Base-by-base conservation (phyloP, 2,888 invertebrate species). In the Plusia festucae region DNA sequence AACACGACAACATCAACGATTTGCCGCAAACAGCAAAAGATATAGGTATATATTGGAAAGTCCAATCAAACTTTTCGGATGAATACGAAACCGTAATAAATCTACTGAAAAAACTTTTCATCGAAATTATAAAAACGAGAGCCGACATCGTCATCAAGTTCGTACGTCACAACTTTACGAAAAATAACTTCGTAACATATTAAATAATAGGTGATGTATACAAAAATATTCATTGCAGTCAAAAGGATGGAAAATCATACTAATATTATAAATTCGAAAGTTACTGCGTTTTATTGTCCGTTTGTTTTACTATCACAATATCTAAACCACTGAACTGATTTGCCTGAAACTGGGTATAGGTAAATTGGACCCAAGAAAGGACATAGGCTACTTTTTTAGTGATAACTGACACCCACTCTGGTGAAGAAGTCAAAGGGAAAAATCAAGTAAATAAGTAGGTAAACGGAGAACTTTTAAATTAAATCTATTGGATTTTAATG, bases 211-310 rank as follows among this genome's bases (percentile, higher is more conserved):
- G 82, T 81, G 87, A 88, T 79, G 85, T 80, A 60, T 67, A 83
- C 67, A 84, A 89, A 89, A 86, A 88, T 88, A 88, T 82, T 73
- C 84, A 85, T 84, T 87, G 84, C 79, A 79, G 82, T 71, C 83
- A 84, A 79, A 84, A 70, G 85, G 85, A 87, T 88, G 85, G 83
- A 81, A 88, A 90, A 90, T 86, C 89, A 84, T 89, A n/a, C n/a
- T n/a, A n/a, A n/a, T n/a, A n/a, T n/a, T n/a, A n/a, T n/a, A n/a
- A n/a, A n/a, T n/a, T n/a, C n/a, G n/a, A n/a, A n/a, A n/a, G n/a
- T n/a, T n/a, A n/a, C n/a, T n/a, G n/a, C n/a, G n/a, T n/a, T n/a
- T n/a, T n/a, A n/a, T n/a, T n/a, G n/a, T n/a, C n/a, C n/a, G n/a
- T n/a, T n/a, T n/a, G n/a, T n/a, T n/a, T n/a, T n/a, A n/a, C n/a